Base-by-base conservation (phyloP, 2,888 invertebrate species). In the Linnaemya tessellans region DNA sequence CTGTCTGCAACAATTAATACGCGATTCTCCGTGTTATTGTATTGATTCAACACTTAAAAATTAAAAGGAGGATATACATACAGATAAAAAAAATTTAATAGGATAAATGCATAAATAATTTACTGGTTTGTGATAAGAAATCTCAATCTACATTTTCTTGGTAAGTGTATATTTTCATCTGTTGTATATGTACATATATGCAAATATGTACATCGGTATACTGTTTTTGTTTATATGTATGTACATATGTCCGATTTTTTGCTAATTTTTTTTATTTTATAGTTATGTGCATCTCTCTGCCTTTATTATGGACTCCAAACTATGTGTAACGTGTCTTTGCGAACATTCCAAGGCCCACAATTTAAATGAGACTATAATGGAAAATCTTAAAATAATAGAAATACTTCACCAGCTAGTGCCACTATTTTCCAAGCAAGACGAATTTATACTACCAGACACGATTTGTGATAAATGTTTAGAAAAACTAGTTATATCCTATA, bases 401-500 rank as follows among this genome's bases (percentile, higher is more conserved):
- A 54, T 75, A 35, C 25, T 81, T 4, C 10, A 62, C 15, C 68
- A 75, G 35, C 9, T 75, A 5, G 74, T 81, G 11, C 74, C 81
- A n/a, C 10, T 30, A 11, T n/a, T 62, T 18, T 22, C 54, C 60
- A 35, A 81, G n/a, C 15, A 60, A 11, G 46, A 18, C 25, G 51
- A 51, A 11, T 22, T 35, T 0, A 10, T 25, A 8, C 10, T 65
- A 8, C 80, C 80, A n/a, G 18, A 80, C 7, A 49, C 43, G 25
- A 68, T 81, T 46, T 81, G 81, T 46, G n/a, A 0, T 13, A 7
- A 92, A 13, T 95, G 95, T 89, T 92, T 93, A 1, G 92, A 92
- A 74, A 91, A 93, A 71, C 92, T 94, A n/a, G 91, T 94, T 71
- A 90, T 93, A 11, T 90, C 94, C 11, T 94, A 94, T 88, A 89